Base-by-base conservation (phyloP, 2,113 vertebrate genomes). In the Haemorhous mexicanus region DNA sequence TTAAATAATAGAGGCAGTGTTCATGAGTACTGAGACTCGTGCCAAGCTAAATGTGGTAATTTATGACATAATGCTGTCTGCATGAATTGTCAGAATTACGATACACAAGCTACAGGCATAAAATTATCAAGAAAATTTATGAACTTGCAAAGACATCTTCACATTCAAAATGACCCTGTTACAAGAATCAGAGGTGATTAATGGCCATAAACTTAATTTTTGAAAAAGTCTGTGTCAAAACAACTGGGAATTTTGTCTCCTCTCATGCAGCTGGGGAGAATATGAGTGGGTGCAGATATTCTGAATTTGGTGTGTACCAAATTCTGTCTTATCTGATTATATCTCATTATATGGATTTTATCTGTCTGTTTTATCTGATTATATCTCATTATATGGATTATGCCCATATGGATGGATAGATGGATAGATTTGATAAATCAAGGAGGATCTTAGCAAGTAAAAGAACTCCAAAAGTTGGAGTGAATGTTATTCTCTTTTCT, bases 61-160 rank as follows among this genome's bases (percentile, higher is more conserved):
- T 96, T 95, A 90, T 94, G 63, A 63, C 82, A 89, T 92, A 88
- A 87, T 93, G 95, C 91, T 96, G 44, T 55, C 55, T 97, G 94
- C 92, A 90, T 96, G 95, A 97, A 91, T 96, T 96, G 91, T 97
- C 97, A 96, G 94, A 96, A 97, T 95, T 92, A 90, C 3, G 0
- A 91, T 70, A 80, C 81, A 88, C 68, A 73, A 95, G 94, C 94
- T 87, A 96, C 72, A 56, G 84, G 84, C 92, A 93, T 88, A 95
- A 94, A 92, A 94, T 95, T 63, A 90, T 44, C 74, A 61, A 84
- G 77, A 92, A 87, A 95, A 96, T 95, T 95, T 93, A 96, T 96
- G 90, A 90, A 91, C 75, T 91, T 92, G 21, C 18, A 84, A 88
- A 90, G 87, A 41, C 68, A 95, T 96, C 68, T 88, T 90, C 92